phyloP scores from a whole-genome alignment of 2,888 invertebrate genomes.

The Sarcophaga carnaria region DNA sequence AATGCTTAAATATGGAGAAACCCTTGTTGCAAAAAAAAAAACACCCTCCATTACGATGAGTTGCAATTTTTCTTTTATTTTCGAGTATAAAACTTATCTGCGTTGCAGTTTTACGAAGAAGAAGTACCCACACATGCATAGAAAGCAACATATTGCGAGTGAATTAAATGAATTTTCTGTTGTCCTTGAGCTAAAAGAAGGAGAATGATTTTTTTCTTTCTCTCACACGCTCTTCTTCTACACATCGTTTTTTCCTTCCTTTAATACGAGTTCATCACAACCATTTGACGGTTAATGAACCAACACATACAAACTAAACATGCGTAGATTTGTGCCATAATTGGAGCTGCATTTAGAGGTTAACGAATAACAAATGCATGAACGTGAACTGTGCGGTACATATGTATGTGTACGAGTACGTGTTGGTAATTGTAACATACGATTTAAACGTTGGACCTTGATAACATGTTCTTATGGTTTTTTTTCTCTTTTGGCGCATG shows the following conservation, averaged over 20 bases:
- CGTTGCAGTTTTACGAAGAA: neutral
- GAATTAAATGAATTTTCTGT: neutral
- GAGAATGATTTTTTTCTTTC: conserved; percentile 6
- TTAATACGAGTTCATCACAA: conserved; percentile 27
- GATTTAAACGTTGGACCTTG: no score
- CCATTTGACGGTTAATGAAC: conserved; percentile 48
- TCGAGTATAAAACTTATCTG: no score
- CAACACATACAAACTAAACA: conserved; percentile 1
- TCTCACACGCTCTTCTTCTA: no score
- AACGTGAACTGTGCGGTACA: neutral
- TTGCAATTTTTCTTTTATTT: no score
- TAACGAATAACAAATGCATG: conserved; percentile 5
- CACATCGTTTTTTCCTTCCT: no score
- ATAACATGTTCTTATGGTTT: no score
- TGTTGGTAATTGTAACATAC: no score
- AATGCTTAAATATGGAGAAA: conserved; percentile 20
- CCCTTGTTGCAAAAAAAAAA: neutral
- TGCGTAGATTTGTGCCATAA: conserved; percentile 16
- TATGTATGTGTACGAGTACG: no score
- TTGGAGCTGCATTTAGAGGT: conserved; percentile 21
- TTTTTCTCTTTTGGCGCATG: no score
- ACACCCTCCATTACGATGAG: no score
- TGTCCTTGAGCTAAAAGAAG: conserved; percentile 43
- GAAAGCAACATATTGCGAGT: neutral
- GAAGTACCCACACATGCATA: neutral